A percentile compares a stretch with the other conserved stretches of the same genome.
Conservation (phyloP, 2,113 vertebrate species). For the Chaetorhynchus papuensis region DNA sequence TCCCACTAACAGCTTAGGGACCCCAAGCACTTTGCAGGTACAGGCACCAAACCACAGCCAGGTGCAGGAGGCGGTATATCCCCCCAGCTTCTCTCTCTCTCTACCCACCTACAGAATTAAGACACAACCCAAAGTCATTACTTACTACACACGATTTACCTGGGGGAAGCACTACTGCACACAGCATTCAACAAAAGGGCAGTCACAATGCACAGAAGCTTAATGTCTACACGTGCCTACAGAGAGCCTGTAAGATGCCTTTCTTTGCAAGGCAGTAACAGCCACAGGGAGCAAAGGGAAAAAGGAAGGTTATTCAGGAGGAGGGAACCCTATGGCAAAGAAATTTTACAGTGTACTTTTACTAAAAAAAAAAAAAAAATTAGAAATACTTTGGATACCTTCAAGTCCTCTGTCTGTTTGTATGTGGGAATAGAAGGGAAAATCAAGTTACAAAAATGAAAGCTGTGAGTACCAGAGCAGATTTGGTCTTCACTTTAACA, state of each 20-base stretch:
- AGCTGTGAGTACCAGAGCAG: neutral
- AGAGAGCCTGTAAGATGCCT: neutral
- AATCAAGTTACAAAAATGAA: neutral
- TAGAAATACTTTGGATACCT: neutral
- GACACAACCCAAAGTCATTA: neutral
- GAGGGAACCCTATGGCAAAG: neutral
- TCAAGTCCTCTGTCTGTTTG: neutral
- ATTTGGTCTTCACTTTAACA: neutral
- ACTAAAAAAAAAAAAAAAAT: neutral
- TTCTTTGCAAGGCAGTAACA: neutral
- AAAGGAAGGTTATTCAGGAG: neutral
- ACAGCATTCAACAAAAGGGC: neutral
- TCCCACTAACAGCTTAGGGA: neutral
- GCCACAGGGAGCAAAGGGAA: neutral
- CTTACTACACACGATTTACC: neutral
- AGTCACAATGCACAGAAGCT: neutral
- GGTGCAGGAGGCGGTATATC: fast-evolving
- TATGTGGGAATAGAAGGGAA: neutral
- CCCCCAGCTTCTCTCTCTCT: neutral
- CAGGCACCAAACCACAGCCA: neutral
- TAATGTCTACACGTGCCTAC: neutral
- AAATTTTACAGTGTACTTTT: neutral
- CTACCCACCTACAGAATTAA: fast-evolving
- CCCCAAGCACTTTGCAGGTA: neutral
- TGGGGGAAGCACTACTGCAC: neutral